Evolutionary conservation across 2,888 invertebrate species (phyloP).

Genomic region (Shargacucullia verbasci): DNA sequence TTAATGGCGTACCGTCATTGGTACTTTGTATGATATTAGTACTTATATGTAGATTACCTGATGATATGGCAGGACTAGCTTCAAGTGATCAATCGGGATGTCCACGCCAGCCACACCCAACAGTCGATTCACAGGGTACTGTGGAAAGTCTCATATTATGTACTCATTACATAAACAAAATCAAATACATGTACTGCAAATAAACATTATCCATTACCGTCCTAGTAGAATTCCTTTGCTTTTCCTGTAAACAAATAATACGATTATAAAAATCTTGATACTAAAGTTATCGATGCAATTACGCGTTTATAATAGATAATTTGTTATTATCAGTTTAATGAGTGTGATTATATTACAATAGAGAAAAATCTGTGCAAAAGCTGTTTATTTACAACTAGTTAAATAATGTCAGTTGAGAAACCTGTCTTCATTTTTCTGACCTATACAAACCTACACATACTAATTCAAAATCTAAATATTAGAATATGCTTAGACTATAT

Average conservation of each 20-base stretch:
- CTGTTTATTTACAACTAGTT: too few species aligned
- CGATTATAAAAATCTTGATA: constrained; percentile 21
- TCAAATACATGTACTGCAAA: not conserved
- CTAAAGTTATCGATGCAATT: constrained; percentile 12
- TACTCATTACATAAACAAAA: too few species aligned
- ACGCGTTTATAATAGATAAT: constrained; percentile 6
- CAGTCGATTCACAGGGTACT: constrained; percentile 83
- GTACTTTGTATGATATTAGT: too few species aligned
- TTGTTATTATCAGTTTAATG: constrained; percentile 9
- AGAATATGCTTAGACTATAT: too few species aligned
- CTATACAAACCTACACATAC: too few species aligned
- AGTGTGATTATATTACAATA: constrained; percentile 2
- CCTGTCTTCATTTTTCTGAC: too few species aligned
- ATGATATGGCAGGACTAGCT: constrained; percentile 79
- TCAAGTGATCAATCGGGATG: constrained; percentile 82
- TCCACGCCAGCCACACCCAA: constrained; percentile 84
- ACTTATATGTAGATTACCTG: constrained; percentile 72
- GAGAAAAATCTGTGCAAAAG: too few species aligned
- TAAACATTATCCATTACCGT: constrained; percentile 67
- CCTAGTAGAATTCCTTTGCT: constrained; percentile 79
- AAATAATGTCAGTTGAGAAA: too few species aligned
- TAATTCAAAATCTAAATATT: too few species aligned
- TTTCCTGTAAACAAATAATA: constrained; percentile 74
- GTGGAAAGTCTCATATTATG: constrained; percentile 31
- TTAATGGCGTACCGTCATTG: too few species aligned